Percentiles rank a stretch among this genome's conserved stretches.
These are phyloP conservation scores for Gallinago paraguaiae DNA, from an alignment of 2,113 vertebrate species.

Conservation along the genomic window DNA sequence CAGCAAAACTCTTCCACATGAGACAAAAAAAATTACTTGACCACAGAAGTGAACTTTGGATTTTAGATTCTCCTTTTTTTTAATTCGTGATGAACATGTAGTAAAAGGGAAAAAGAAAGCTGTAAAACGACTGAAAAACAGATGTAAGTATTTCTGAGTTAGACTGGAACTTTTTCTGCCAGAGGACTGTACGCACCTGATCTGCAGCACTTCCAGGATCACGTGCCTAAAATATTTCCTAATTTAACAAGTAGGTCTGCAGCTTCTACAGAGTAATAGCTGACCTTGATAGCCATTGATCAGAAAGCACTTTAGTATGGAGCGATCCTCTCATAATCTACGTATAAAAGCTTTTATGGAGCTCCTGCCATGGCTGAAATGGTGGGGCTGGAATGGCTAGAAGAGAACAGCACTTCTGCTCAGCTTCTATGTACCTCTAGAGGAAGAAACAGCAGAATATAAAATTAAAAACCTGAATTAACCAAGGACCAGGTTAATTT, in stretches of 20 bases:
- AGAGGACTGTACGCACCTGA: background rate
- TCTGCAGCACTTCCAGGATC: background rate
- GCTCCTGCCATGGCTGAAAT: background rate
- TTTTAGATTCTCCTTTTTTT: background rate
- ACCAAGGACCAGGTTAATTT: background rate
- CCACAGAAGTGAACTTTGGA: slow-evolving; percentile 11
- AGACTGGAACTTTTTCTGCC: background rate
- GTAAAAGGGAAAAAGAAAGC: background rate
- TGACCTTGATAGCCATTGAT: background rate
- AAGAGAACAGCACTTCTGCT: background rate
- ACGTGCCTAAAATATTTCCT: background rate
- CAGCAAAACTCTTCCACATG: slow-evolving; percentile 6
- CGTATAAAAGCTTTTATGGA: background rate
- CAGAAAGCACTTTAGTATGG: background rate
- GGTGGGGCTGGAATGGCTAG: background rate
- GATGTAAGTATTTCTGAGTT: background rate
- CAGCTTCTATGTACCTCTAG: fast-evolving
- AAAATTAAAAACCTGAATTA: background rate
- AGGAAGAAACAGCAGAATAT: background rate
- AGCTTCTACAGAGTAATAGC: background rate
- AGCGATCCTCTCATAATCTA: background rate
- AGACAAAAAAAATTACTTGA: slow-evolving; percentile 3
- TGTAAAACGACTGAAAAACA: background rate
- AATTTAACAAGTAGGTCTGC: background rate
- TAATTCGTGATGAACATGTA: background rate